phyloP scores from a whole-genome alignment of 1,140 invertebrate species.

The Drosophila orosa region DNA sequence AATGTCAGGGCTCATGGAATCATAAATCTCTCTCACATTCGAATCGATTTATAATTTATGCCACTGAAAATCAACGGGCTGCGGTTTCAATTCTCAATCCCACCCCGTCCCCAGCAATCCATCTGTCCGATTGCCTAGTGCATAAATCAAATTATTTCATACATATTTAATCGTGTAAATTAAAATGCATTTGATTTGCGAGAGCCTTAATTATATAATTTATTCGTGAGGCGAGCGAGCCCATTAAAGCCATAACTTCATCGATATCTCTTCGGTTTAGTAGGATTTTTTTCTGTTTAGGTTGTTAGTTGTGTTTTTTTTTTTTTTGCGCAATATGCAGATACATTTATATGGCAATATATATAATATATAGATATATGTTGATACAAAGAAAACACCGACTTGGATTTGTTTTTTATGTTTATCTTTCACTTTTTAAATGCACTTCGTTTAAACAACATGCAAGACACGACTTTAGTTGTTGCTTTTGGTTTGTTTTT shows the following conservation, averaged over 20 bases:
- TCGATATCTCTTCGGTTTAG: conserved; percentile 50
- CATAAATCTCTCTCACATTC: conserved; percentile 41
- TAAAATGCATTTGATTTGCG: conserved; percentile 55
- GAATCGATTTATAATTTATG: conserved; percentile 69
- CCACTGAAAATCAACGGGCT: conserved; percentile 58
- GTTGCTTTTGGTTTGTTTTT: conserved; percentile 36
- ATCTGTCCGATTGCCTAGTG: conserved; percentile 40
- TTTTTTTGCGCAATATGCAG: conserved; percentile 53
- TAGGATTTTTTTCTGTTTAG: conserved; percentile 48
- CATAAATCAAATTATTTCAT: conserved; percentile 73
- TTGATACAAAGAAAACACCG: conserved; percentile 68
- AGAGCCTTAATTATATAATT: conserved; percentile 50
- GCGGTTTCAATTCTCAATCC: conserved; percentile 37
- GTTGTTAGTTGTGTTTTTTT: conserved; percentile 63
- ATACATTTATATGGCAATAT: conserved; percentile 50
- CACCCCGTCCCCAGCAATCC: conserved; percentile 4
- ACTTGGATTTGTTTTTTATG: conserved; percentile 39
- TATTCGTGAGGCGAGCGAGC: conserved; percentile 5
- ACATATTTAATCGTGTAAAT: conserved; percentile 67
- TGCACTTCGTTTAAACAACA: conserved; percentile 71
- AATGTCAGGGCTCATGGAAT: conserved; percentile 59
- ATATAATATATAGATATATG: conserved; percentile 55
- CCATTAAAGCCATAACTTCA: conserved; percentile 64
- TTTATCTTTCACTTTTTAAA: conserved; percentile 59
- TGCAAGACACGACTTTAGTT: conserved; percentile 66